phyloP scores from a whole-genome alignment of 1,140 invertebrate species.

The Drosophila equinoxialis region DNA sequence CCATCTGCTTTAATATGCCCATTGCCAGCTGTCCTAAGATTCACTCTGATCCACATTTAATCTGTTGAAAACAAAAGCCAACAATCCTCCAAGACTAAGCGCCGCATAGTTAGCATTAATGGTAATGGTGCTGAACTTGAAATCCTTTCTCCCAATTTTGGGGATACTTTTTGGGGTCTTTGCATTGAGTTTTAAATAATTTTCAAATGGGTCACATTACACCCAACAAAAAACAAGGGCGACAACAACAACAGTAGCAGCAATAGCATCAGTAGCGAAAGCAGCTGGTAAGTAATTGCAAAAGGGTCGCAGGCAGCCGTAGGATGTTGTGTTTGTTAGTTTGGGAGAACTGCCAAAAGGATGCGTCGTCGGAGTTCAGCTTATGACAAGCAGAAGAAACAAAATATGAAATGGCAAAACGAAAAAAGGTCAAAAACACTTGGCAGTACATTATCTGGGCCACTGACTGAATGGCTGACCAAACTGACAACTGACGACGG shows the following conservation, averaged over 20 bases:
- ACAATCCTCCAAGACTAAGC: slow-evolving; percentile 16
- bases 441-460: slow-evolving; percentile 81
- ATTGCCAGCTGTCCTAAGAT: not conserved
- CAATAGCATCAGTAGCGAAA: slow-evolving; percentile 23
- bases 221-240: slow-evolving; percentile 23
- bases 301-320: slow-evolving; percentile 18
- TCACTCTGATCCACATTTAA: slow-evolving; percentile 27
- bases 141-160: slow-evolving; percentile 21
- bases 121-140: slow-evolving; percentile 66
- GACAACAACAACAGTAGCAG: slow-evolving; percentile 24
- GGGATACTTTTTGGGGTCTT: slow-evolving; percentile 33
- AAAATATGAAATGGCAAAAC: slow-evolving; percentile 64
- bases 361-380: slow-evolving; percentile 38
- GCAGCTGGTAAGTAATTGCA: slow-evolving; percentile 30
- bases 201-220: slow-evolving; percentile 27
- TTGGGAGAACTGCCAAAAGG: slow-evolving; percentile 50
- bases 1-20: slow-evolving; percentile 19
- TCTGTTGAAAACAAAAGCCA: slow-evolving; percentile 9
- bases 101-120: slow-evolving; percentile 44
- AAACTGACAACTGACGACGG: slow-evolving; percentile 56
- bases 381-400: slow-evolving; percentile 28
- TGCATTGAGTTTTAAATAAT: slow-evolving; percentile 69
- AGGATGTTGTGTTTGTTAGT: slow-evolving; percentile 1
- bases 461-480: slow-evolving; percentile 51
- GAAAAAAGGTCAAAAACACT: slow-evolving; percentile 76